phyloP scores from a whole-genome alignment of 2,797 vertebrate genomes.

The Enteromius paludinosus region DNA sequence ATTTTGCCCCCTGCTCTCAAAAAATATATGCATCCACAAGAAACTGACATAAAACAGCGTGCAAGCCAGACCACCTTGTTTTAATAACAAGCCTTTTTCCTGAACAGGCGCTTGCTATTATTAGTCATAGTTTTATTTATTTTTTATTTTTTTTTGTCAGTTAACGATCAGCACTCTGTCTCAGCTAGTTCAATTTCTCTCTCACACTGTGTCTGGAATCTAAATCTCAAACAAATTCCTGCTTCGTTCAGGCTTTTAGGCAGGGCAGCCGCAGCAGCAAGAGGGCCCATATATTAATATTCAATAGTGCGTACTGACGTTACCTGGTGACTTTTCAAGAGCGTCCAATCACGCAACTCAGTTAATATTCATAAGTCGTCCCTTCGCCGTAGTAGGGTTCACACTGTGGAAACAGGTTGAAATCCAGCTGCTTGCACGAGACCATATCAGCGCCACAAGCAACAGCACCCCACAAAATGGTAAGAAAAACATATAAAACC shows the following conservation, averaged over 20 bases:
- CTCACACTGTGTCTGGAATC: background rate
- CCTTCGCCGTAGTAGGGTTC: slow-evolving; percentile 6
- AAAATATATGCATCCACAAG: too few relatives aligned
- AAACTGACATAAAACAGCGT: too few relatives aligned
- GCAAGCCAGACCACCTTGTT: too few relatives aligned
- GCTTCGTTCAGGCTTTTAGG: slow-evolving; percentile 73
- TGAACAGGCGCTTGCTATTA: too few relatives aligned
- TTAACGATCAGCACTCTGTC: background rate
- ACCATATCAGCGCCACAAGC: slow-evolving; percentile 44
- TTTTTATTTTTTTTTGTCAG: background rate
- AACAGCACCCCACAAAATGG: slow-evolving; percentile 58
- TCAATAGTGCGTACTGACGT: slow-evolving; percentile 10
- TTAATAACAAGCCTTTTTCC: too few relatives aligned
- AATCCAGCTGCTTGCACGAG: slow-evolving; percentile 63
- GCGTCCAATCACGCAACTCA: background rate
- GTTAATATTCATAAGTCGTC: slow-evolving; percentile 20
- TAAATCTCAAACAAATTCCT: background rate
- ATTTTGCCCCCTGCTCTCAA: too few relatives aligned
- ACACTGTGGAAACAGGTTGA: slow-evolving; percentile 46
- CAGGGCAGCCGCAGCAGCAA: slow-evolving; percentile 68
- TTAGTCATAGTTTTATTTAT: too few relatives aligned
- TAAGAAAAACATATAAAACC: slow-evolving; percentile 39
- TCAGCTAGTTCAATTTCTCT: background rate
- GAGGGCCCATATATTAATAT: slow-evolving; percentile 35
- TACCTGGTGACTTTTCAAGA: background rate